Conservation (phyloP, 2,113 vertebrate genomes). For the Eulemur rufifrons region DNA sequence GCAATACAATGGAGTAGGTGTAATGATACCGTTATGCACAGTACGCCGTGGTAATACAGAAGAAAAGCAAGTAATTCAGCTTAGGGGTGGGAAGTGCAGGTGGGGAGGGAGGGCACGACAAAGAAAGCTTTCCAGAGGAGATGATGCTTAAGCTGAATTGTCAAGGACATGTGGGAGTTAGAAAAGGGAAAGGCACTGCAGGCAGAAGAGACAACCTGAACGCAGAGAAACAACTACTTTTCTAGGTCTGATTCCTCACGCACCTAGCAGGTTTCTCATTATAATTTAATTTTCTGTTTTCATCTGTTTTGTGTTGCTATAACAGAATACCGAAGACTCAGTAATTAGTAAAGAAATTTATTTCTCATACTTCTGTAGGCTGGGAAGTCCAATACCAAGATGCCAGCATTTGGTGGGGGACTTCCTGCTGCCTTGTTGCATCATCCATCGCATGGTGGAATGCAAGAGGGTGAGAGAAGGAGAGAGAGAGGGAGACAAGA, state of each 20-base stretch:
- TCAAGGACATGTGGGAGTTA: conserved; percentile 42
- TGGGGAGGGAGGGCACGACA: not conserved
- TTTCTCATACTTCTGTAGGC: not conserved
- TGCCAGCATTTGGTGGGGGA: not conserved
- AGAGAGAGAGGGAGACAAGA: not conserved
- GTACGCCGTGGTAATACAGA: not conserved
- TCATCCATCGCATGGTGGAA: not conserved
- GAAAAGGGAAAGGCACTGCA: not conserved
- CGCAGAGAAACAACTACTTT: not conserved
- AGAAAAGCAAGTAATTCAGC: not conserved
- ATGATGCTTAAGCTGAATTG: conserved; percentile 11
- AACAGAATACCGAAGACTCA: not conserved
- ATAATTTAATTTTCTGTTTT: not conserved
- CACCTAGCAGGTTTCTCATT: not conserved
- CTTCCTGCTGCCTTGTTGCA: not conserved
- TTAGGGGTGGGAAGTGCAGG: not conserved
- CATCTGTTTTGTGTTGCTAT: not conserved
- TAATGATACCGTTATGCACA: not conserved
- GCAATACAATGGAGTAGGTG: not conserved
- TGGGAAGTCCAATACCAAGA: not conserved
- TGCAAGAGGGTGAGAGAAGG: not conserved
- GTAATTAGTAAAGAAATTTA: not conserved
- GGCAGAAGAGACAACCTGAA: not conserved
- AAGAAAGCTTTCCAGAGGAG: conserved; percentile 10
- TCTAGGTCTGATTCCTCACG: not conserved